Evolutionary conservation across 2,888 invertebrate genomes (phyloP).

Genomic region (Carpatolechia fugitivella): DNA sequence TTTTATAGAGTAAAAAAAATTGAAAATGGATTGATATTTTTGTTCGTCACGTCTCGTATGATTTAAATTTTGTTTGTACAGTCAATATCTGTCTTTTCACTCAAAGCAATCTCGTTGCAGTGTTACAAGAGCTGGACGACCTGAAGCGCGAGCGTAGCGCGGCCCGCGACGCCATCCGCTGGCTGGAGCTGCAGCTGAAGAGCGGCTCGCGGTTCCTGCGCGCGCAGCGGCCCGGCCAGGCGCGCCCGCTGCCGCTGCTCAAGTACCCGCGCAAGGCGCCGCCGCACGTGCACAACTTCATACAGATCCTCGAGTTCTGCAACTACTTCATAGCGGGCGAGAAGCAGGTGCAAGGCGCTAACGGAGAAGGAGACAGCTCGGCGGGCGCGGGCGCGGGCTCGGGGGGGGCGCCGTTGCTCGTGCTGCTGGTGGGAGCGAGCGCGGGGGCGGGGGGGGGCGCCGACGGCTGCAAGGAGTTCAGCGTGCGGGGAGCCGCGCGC

Average conservation of each 20-base stretch:
- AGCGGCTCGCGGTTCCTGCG: conserved; percentile 92
- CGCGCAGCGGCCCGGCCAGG: conserved; percentile 92
- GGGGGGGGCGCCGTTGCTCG: conserved; percentile 81
- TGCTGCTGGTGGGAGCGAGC: conserved; percentile 85
- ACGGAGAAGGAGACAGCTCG: conserved; percentile 55
- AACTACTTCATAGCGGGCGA: conserved; percentile 82
- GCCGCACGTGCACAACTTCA: conserved; percentile 81
- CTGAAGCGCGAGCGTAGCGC: conserved; percentile 90
- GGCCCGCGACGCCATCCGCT: conserved; percentile 95
- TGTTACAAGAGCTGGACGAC: conserved; percentile 92
- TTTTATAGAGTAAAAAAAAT: no score
- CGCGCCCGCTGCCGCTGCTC: conserved; percentile 82
- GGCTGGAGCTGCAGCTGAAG: conserved; percentile 93
- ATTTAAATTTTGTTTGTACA: no score
- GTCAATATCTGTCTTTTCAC: no score
- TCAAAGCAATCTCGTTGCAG: conserved; percentile 70
- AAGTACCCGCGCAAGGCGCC: conserved; percentile 68
- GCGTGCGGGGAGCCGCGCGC: conserved; percentile 87
- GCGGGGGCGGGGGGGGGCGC: conserved; percentile 57
- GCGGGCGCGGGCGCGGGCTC: conserved; percentile 46
- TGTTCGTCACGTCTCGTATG: no score
- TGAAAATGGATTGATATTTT: no score
- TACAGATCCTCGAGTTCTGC: conserved; percentile 91
- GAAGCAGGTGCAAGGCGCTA: conserved; percentile 53
- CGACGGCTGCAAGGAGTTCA: conserved; percentile 82